phyloP scores from a whole-genome alignment of 2,888 invertebrate species.

The Drosophila crucigera region DNA sequence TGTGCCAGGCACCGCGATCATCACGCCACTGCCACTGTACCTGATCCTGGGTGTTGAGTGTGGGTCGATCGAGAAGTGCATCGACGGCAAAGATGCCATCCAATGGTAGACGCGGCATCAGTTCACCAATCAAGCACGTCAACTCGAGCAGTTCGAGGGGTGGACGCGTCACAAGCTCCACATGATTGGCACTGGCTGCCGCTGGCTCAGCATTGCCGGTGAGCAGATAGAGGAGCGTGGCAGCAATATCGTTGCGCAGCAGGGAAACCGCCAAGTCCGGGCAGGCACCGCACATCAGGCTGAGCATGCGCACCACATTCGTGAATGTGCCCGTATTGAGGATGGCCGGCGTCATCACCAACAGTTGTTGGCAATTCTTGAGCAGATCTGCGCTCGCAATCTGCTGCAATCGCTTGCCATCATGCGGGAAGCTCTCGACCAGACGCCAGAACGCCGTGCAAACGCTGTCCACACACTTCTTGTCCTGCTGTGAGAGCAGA shows the following conservation, averaged over 20 bases:
- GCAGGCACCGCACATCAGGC: conserved; percentile 97
- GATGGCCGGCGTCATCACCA: conserved; percentile 97
- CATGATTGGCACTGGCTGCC: conserved; percentile 85
- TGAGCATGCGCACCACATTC: conserved; percentile 97
- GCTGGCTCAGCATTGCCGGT: conserved; percentile 92
- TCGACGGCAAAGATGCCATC: conserved; percentile 99
- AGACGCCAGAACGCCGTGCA: conserved; percentile 98
- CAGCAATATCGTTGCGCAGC: conserved; percentile 97
- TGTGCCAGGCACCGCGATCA: conserved; percentile 96
- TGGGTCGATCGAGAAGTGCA: conserved; percentile 92
- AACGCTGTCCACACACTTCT: conserved; percentile 98
- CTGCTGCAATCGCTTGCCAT: conserved; percentile 95
- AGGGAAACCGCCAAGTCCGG: conserved; percentile 96
- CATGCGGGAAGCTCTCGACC: conserved; percentile 98
- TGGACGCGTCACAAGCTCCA: conserved; percentile 94
- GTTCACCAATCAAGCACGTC: conserved; percentile 97
- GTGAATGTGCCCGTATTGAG: conserved; percentile 98
- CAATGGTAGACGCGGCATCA: conserved; percentile 97
- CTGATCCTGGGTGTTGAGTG: conserved; percentile 89
- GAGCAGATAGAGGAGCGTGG: conserved; percentile 96
- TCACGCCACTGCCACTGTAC: conserved; percentile 99
- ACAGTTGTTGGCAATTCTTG: conserved; percentile 95
- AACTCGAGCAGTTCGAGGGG: conserved; percentile 99
- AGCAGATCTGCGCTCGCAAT: conserved; percentile 95
- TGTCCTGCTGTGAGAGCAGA: conserved; percentile 94